Percentiles rank a stretch among this genome's conserved stretches.
These are phyloP conservation scores for Cyphomyrmex costatus DNA, from an alignment of 1,140 invertebrate species.

Conservation along the genomic window DNA sequence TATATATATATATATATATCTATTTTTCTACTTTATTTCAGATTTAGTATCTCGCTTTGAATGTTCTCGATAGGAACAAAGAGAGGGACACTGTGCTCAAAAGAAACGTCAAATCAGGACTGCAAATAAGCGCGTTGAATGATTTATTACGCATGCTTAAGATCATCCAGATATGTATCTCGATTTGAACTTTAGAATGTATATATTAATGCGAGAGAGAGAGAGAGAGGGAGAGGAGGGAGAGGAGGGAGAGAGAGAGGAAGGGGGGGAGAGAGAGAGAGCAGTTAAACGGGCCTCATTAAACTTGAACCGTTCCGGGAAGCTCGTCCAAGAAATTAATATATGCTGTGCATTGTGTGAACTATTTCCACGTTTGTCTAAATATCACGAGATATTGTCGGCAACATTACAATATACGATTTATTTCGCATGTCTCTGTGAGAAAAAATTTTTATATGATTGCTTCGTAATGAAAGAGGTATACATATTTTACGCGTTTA, in stretches of 20 bases:
- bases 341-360: constrained; percentile 7
- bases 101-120: constrained; percentile 42
- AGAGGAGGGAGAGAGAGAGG: too few species aligned
- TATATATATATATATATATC: too few species aligned
- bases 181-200: constrained; percentile 40
- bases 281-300: constrained; percentile 55
- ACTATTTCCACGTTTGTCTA: constrained; percentile 11
- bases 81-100: not conserved
- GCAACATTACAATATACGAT: not conserved
- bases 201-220: constrained; percentile 41
- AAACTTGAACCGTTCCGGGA: constrained; percentile 50
- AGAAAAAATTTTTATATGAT: not conserved
- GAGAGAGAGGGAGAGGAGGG: too few species aligned
- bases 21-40: not conserved
- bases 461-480: not conserved
- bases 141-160: constrained; percentile 43
- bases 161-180: constrained; percentile 23
- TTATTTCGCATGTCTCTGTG: not conserved
- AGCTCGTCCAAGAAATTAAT: constrained; percentile 31
- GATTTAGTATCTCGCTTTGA: not conserved
- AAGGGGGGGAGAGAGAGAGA: too few species aligned
- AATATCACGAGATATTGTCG: constrained; percentile 18
- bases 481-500: not conserved
- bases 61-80: not conserved
- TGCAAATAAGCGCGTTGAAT: constrained; percentile 44